Conservation (phyloP, 1,140 invertebrate genomes). For the Drosophila kanapiae region DNA sequence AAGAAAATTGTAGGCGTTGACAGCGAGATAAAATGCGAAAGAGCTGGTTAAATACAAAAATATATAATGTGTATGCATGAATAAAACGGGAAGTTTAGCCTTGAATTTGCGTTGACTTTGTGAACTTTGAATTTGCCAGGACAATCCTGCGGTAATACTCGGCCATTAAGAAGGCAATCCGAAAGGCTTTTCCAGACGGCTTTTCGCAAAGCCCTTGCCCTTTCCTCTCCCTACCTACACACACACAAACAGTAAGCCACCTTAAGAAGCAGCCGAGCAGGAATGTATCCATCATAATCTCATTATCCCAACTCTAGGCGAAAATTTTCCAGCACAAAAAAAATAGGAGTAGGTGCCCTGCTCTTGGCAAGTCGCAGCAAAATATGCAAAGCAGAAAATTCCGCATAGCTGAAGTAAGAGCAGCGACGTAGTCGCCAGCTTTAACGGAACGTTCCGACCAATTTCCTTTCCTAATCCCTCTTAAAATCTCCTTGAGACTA, state of each 20-base stretch:
- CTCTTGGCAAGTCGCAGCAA: conserved; percentile 22
- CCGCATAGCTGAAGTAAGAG: conserved; percentile 25
- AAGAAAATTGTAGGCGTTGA: conserved; percentile 40
- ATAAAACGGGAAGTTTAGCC: not conserved
- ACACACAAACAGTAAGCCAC: conserved; percentile 31
- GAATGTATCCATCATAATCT: conserved; percentile 56
- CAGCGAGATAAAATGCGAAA: conserved; percentile 17
- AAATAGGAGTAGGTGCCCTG: conserved; percentile 1
- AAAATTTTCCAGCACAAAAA: conserved; percentile 21
- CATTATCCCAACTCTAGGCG: conserved; percentile 46
- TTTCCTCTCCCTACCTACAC: not conserved
- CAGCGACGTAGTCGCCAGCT: conserved; percentile 6
- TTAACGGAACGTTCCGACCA: conserved; percentile 11
- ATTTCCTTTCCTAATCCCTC: conserved; percentile 26
- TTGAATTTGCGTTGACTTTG: conserved; percentile 39
- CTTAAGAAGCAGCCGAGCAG: conserved; percentile 41
- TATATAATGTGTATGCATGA: not conserved
- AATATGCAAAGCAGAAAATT: conserved; percentile 68
- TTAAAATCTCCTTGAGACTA: conserved; percentile 14
- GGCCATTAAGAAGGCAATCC: conserved; percentile 42
- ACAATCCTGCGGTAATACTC: conserved; percentile 47
- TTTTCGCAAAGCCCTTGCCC: conserved; percentile 30
- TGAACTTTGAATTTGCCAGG: conserved; percentile 39
- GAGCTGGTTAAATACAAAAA: not conserved
- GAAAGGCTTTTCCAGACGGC: conserved; percentile 41